phyloP scores from a whole-genome alignment of 2,113 vertebrate genomes.

The Spea multiplicata region DNA sequence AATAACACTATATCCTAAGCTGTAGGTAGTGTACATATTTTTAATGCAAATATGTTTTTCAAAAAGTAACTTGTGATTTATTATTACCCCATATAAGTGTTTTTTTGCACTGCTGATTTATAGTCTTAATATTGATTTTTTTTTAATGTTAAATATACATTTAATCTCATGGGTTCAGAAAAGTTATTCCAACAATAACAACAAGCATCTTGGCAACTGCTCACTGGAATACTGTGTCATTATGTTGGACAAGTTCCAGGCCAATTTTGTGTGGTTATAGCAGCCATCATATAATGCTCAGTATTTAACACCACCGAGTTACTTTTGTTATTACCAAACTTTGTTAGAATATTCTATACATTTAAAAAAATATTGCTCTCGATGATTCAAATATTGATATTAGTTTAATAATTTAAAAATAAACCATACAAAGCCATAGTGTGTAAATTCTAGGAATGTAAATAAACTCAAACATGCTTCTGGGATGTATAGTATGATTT shows the following conservation, averaged over 20 bases:
- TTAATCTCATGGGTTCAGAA: not conserved
- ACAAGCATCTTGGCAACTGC: not conserved
- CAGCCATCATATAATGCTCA: not conserved
- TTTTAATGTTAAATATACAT: no score
- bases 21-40: no score
- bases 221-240: not conserved
- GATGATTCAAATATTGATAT: not conserved
- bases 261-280: not conserved
- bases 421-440: no score
- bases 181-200: not conserved
- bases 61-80: no score
- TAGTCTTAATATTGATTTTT: no score
- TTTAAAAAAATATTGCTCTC: not conserved
- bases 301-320: not conserved
- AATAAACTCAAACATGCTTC: no score
- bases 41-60: no score
- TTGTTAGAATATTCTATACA: not conserved
- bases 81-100: no score
- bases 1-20: no score
- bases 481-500: no score
- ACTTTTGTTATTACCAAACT: not conserved
- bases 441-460: no score
- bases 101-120: no score
- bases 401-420: not conserved
- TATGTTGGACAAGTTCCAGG: slow-evolving; percentile 1